Evolutionary conservation across 2,888 invertebrate species (phyloP), one percentile per base, ranked within the genome.

Genomic region (Peribatodes rhomboidaria): DNA sequence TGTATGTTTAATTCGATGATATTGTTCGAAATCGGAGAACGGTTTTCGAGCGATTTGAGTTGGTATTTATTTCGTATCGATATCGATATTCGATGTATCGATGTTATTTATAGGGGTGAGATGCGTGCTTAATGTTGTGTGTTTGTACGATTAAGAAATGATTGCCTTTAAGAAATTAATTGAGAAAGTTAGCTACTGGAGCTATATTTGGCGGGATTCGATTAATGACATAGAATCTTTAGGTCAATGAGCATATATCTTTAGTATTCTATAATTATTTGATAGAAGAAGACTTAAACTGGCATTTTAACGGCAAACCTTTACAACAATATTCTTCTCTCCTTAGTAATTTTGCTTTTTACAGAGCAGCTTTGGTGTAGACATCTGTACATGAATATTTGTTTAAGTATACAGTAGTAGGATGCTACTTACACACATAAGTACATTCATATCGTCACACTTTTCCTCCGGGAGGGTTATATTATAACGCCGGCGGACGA

Each of bases 1-100:
- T 68, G 64, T 68, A 46, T 55, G 44, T 64, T 62, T 31, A 52
- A 56, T 53, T 67, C 44, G 46, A 56, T 64, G 57, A 33, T 68
- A 63, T 60, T 61, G 35, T 49, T 65, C 61, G 41, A 46, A 35
- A 62, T 65, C 41, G 47, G 54, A 20, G 35, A 46, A 41, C 50
- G 20, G 50, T 54, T 62, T 65, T 46, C 56, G 39, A 58, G 52
- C 58, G 54, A 62, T 66, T 69, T 62, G 33, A 47, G 52, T 54
- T 47, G 57, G 20, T 22, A 57, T 52, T 56, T 56, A 65, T 55
- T 46, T 44, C 31, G 20, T 46, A 56, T 53, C 39, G 61, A 22
- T 60, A 46, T 65, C 27, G 49, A 47, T 53, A 47, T 11, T 31
- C 37, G 54, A 53, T 35, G 14, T 55, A 55, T 31, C 27, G 52